These are phyloP conservation scores for Arion vulgaris DNA, from an alignment of 1,140 invertebrate genomes.

Conservation along the genomic window DNA sequence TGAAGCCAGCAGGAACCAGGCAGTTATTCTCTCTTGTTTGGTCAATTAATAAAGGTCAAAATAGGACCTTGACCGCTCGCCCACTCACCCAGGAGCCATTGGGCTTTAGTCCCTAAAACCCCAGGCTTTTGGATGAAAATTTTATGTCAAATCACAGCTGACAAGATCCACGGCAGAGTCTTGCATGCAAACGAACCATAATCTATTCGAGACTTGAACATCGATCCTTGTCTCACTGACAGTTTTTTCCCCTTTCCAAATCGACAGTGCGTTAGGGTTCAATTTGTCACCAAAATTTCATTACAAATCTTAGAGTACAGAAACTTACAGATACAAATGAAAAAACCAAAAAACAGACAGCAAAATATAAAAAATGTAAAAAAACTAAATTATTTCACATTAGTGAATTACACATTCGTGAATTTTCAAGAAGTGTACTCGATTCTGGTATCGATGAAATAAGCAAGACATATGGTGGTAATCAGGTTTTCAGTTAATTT, in stretches of 20 bases:
- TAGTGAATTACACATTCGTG: not conserved
- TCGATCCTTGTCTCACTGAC: not conserved
- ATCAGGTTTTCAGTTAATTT: not conserved
- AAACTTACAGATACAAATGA: too few relatives aligned
- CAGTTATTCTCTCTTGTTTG: slow-evolving; percentile 32
- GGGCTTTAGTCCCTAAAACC: slow-evolving; percentile 11
- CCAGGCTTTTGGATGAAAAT: slow-evolving; percentile 29
- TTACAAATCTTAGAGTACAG: too few relatives aligned
- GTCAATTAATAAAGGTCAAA: slow-evolving; percentile 36
- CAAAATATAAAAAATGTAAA: too few relatives aligned
- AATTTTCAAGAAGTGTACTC: not conserved
- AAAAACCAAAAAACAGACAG: too few relatives aligned
- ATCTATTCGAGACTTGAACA: not conserved
- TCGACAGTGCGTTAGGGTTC: not conserved
- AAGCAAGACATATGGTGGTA: not conserved
- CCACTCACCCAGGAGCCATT: slow-evolving; percentile 7
- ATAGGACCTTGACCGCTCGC: slow-evolving; percentile 28
- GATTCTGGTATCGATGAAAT: not conserved
- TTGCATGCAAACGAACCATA: slow-evolving; percentile 33
- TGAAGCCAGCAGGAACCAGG: slow-evolving; percentile 20
- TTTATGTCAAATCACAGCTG: slow-evolving; percentile 26
- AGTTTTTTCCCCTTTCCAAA: not conserved
- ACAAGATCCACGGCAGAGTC: not conserved
- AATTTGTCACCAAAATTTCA: not conserved
- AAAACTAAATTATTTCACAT: too few relatives aligned